Base-by-base conservation (phyloP, 1,140 invertebrate species). In the Teleogryllus occipitalis region DNA sequence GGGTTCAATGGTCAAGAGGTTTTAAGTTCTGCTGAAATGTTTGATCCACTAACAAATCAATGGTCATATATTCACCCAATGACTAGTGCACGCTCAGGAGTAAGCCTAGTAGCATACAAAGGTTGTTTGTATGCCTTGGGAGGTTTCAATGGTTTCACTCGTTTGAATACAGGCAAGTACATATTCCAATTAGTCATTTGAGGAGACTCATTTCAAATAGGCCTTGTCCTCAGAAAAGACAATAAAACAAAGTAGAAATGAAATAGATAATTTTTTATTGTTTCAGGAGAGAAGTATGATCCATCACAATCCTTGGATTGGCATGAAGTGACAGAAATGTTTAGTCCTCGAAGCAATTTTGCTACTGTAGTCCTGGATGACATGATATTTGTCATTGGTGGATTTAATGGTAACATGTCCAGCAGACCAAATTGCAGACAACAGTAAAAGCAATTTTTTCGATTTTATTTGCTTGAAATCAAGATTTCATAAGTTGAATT, bases 271-370 rank as follows among this genome's bases (percentile, higher is more conserved):
- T 10, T 15, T 4, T 7, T 75, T 75, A 18, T 75, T 12, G 22
- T 47, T 46, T 77, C 76, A 77, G 76, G 76, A 47, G 76, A 77
- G 46, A n/a, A 21, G 12, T 77, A 47, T 15, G 76, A 77, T 39
- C 92, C 93, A 3, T 88, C 90, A 18, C 89, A 77, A 8, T 84
- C 89, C 0, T 80, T 89, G 84, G 82, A 89, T 84, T 86, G 94
- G 95, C 85, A 90, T 84, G 74, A 91, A 86, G 91, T 91, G 85
- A 49, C 91, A 84, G 92, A 95, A 84, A 96, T 97, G 95, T 92
- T 92, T 85, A 92, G 91, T 82, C 93, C 93, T 0, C 88, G 95
- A 72, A 95, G 94, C 84, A 96, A 96, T 84, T 96, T 96, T 83
- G 93, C 94, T 14, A 90, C 93, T 22, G 92, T 92, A 81, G 91